Evolutionary conservation across 2,888 invertebrate species (phyloP).

Genomic region (Branchipolynoe longqiensis): DNA sequence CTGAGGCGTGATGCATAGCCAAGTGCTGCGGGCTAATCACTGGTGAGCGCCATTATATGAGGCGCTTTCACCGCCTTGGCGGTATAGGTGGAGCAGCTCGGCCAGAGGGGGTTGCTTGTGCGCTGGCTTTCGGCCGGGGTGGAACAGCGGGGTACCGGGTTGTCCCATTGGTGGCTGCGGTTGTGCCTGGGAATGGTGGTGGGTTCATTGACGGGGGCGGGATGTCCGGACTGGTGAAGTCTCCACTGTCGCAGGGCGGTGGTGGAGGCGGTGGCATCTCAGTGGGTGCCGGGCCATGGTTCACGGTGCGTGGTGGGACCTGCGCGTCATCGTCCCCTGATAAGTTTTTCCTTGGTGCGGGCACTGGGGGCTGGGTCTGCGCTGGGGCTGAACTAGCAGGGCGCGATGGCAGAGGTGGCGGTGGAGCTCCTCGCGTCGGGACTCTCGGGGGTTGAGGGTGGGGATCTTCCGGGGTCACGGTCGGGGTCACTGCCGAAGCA

Average conservation of each 20-base stretch:
- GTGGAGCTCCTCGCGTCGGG: background rate
- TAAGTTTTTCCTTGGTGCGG: slow-evolving; percentile 57
- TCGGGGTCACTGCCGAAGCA: background rate
- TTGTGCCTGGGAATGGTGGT: slow-evolving; percentile 39
- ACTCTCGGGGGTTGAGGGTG: background rate
- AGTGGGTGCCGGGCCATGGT: slow-evolving; percentile 40
- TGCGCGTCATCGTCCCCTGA: slow-evolving; percentile 30
- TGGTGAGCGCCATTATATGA: too few species aligned
- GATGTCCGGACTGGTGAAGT: slow-evolving; percentile 23
- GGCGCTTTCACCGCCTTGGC: slow-evolving; percentile 33
- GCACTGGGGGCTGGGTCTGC: slow-evolving; percentile 52
- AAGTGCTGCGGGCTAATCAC: background rate
- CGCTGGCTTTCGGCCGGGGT: slow-evolving; percentile 40
- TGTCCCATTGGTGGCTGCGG: background rate
- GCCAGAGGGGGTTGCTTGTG: slow-evolving; percentile 9
- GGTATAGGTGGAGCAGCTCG: slow-evolving; percentile 55
- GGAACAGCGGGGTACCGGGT: slow-evolving; percentile 29
- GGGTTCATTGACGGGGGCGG: slow-evolving; percentile 48
- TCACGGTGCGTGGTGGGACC: background rate
- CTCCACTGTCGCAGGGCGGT: background rate
- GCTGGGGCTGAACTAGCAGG: slow-evolving; percentile 26
- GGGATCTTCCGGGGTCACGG: background rate
- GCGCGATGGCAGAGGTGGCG: slow-evolving; percentile 5
- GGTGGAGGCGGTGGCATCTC: slow-evolving; percentile 42
- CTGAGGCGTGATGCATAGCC: too few species aligned